Evolutionary conservation across 2,888 invertebrate genomes (phyloP), one percentile per base, ranked within the genome.

Genomic region (Exocentrus adspersus): DNA sequence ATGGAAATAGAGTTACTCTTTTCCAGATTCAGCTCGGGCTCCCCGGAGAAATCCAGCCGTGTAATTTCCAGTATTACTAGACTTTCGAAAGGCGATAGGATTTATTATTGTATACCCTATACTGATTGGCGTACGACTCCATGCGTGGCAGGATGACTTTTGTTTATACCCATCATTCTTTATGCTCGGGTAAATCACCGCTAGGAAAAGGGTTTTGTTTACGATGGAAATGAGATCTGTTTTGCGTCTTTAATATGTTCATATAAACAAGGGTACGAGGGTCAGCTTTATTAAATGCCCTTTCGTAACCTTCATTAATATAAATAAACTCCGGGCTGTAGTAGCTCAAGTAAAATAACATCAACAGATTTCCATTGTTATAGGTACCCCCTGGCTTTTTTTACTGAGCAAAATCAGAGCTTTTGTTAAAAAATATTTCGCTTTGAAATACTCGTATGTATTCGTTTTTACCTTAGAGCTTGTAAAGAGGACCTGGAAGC

Each of bases 401-500:
- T n/a, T n/a, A n/a, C n/a, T n/a, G n/a, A n/a, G n/a, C n/a, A n/a
- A n/a, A n/a, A n/a, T n/a, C n/a, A n/a, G n/a, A n/a, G n/a, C n/a
- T n/a, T n/a, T n/a, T n/a, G n/a, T n/a, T n/a, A n/a, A n/a, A n/a
- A n/a, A n/a, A n/a, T n/a, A n/a, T n/a, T n/a, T n/a, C n/a, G n/a
- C n/a, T n/a, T n/a, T n/a, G n/a, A n/a, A n/a, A n/a, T n/a, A n/a
- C n/a, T n/a, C n/a, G n/a, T n/a, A n/a, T n/a, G n/a, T n/a, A n/a
- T n/a, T n/a, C n/a, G n/a, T 24, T 28, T 52, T 82, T 81, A 89
- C 89, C 90, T 88, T 82, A 90, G 88, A 71, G 90, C 92, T 83
- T 91, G 93, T 65, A 90, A 85, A 66, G 91, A 90, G n/a, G 89
- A 90, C 71, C 89, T 87, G 32, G 90, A 91, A 10, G 89, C 89